These are phyloP conservation scores for Alloplasta piceator DNA, from an alignment of 2,888 invertebrate species.

Conservation along the genomic window DNA sequence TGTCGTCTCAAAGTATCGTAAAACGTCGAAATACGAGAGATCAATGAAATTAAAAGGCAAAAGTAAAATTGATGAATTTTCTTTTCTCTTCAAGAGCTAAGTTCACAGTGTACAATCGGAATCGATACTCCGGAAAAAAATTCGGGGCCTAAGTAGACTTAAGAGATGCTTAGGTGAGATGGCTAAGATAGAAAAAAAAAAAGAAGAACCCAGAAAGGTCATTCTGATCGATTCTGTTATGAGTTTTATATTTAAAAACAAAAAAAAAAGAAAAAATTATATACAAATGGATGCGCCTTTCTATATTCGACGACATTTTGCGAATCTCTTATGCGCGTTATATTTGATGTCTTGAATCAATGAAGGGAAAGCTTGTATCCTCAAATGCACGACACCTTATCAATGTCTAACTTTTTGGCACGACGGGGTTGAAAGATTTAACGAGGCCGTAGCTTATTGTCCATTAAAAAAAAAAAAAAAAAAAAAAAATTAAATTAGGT, in stretches of 20 bases:
- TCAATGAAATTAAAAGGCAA: conserved; percentile 3
- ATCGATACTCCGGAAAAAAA: neutral
- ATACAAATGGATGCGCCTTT: conserved; percentile 17
- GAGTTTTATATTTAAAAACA: no score
- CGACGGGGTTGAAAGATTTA: conserved; percentile 29
- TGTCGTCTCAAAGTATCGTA: conserved; percentile 30
- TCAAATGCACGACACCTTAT: conserved; percentile 5
- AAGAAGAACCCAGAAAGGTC: conserved; percentile 13
- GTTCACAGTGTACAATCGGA: neutral
- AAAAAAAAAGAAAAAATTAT: conserved; percentile 5
- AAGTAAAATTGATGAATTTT: neutral
- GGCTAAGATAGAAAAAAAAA: neutral
- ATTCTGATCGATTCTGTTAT: conserved; percentile 6
- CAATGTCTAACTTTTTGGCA: conserved; percentile 41
- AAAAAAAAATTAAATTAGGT: no score
- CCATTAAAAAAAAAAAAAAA: conserved; percentile 54
- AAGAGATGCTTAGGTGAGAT: conserved; percentile 42
- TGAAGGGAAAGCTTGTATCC: neutral
- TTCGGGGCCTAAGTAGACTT: conserved; percentile 57
- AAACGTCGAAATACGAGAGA: conserved; percentile 17
- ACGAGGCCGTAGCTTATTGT: conserved; percentile 59
- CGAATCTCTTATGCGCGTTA: conserved; percentile 6
- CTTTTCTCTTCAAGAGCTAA: no score
- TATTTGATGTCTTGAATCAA: conserved; percentile 14
- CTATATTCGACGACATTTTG: conserved; percentile 15